These are phyloP conservation scores for Centroberyx gerrardi DNA, from an alignment of 2,797 vertebrate species.

Conservation along the genomic window DNA sequence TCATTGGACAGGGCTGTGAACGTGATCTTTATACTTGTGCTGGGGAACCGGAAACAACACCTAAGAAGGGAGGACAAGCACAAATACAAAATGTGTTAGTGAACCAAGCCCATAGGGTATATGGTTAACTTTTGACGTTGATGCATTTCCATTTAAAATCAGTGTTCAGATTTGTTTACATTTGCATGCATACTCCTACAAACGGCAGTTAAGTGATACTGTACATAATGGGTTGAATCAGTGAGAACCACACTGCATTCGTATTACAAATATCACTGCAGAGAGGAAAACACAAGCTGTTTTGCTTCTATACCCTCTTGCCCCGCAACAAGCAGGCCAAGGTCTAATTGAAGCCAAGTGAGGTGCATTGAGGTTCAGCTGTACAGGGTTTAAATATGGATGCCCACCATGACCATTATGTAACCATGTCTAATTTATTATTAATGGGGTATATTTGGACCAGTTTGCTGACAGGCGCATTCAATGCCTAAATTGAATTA, in stretches of 20 bases:
- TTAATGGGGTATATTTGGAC: constrained; percentile 65
- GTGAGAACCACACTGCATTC: background rate
- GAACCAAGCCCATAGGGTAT: background rate
- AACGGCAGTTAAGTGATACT: too few relatives aligned
- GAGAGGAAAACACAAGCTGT: background rate
- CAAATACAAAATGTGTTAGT: background rate
- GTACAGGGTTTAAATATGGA: constrained; percentile 75
- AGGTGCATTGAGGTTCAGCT: constrained; percentile 23
- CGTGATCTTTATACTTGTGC: constrained; percentile 99
- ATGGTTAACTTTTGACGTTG: background rate
- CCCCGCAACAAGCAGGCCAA: constrained; percentile 47
- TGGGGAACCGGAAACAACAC: constrained; percentile 98
- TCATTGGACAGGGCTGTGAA: constrained; percentile 95
- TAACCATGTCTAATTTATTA: constrained; percentile 68
- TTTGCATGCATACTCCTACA: background rate
- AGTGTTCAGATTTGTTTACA: background rate
- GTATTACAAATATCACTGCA: background rate
- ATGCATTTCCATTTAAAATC: background rate
- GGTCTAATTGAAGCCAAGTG: constrained; percentile 37
- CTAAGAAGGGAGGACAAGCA: constrained; percentile 71
- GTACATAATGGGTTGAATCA: background rate
- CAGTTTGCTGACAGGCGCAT: constrained; percentile 30
- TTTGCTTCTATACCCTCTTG: constrained; percentile 15
- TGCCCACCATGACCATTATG: constrained; percentile 49
- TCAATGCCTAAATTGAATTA: constrained; percentile 23